Evolutionary conservation across 2,113 vertebrate species (phyloP).

Genomic region (Catharus minimus): DNA sequence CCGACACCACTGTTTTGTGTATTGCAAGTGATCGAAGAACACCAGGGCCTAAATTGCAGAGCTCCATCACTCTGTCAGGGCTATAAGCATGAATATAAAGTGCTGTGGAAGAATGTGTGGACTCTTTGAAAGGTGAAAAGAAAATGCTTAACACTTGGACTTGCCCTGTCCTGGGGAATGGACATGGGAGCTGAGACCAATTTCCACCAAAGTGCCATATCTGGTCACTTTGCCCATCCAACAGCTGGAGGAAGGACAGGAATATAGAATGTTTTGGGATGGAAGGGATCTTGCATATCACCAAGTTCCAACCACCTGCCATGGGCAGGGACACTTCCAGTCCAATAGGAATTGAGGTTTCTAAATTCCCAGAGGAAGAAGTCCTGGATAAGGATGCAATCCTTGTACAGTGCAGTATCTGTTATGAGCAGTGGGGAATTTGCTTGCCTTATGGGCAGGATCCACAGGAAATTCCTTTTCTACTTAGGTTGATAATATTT

Average conservation of each 20-base stretch:
- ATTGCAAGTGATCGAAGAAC: not conserved
- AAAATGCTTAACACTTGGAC: not conserved
- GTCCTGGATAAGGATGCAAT: not conserved
- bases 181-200: accelerated
- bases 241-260: not conserved
- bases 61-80: not conserved
- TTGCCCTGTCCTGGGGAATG: not conserved
- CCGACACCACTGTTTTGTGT: not conserved
- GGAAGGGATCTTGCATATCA: not conserved
- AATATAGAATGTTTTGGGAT: not conserved
- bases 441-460: not conserved
- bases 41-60: not conserved
- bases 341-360: not conserved
- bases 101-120: not conserved
- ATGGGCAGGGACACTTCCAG: not conserved
- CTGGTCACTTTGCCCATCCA: not conserved
- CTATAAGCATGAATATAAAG: not conserved
- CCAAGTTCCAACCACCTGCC: not conserved
- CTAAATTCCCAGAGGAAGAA: not conserved
- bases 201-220: accelerated
- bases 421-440: not conserved
- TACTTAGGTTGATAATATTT: not conserved
- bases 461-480: not conserved
- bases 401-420: not conserved
- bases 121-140: not conserved